A percentile compares a stretch with the other conserved stretches of the same genome.
Evolutionary conservation across 2,888 invertebrate species (phyloP).

Genomic region (Alloscopus bannaensis): DNA sequence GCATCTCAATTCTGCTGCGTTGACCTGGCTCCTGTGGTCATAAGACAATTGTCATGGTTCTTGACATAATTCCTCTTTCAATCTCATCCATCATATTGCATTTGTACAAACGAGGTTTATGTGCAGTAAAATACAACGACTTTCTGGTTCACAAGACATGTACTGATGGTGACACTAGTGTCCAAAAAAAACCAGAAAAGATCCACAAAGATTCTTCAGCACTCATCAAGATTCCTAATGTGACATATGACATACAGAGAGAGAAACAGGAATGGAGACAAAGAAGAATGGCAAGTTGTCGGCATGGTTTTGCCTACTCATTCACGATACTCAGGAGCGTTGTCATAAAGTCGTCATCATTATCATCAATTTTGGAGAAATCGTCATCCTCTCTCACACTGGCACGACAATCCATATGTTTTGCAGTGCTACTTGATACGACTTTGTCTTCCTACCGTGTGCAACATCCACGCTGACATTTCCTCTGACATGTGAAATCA

Average conservation of each 20-base stretch:
- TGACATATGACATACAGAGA: conserved; percentile 48
- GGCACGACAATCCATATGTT: no score
- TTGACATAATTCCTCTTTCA: conserved; percentile 55
- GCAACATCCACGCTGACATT: not conserved
- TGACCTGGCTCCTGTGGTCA: conserved; percentile 43
- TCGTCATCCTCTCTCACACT: not conserved
- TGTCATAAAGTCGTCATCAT: conserved; percentile 14
- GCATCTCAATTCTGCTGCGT: no score
- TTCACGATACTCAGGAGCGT: no score
- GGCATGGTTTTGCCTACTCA: no score
- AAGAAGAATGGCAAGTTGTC: conserved; percentile 18
- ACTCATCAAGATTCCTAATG: conserved; percentile 40
- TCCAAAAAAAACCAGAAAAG: no score
- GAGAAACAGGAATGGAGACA: conserved; percentile 9
- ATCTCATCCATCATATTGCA: conserved; percentile 38
- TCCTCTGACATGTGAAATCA: conserved; percentile 9
- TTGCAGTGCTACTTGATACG: conserved; percentile 41
- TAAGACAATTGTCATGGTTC: conserved; percentile 53
- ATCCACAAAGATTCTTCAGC: no score
- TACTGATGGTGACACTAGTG: no score
- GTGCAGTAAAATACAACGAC: no score
- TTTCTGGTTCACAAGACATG: no score
- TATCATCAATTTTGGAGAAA: conserved; percentile 18
- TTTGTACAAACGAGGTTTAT: no score
- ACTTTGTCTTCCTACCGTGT: no score